phyloP scores from a whole-genome alignment of 2,797 vertebrate genomes.

The Mormyrus proboscirostris region DNA sequence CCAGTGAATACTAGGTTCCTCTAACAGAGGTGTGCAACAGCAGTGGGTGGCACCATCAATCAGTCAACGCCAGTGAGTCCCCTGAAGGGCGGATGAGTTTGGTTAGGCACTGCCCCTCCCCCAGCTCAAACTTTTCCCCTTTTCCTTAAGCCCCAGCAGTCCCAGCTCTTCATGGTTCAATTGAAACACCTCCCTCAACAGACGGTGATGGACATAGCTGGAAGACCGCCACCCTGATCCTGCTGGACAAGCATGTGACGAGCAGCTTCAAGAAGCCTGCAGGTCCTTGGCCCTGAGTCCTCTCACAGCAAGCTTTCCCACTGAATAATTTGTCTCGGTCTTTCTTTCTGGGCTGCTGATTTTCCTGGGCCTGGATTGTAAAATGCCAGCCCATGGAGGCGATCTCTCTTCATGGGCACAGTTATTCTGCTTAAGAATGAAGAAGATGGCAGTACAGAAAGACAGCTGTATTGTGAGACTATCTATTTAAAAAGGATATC shows the following conservation, averaged over 20 bases:
- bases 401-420: neutral
- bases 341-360: neutral
- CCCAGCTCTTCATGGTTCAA: conserved; percentile 24
- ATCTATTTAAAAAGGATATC: neutral
- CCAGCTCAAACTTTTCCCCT: neutral
- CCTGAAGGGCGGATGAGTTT: neutral
- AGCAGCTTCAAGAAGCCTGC: neutral
- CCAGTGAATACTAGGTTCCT: conserved; percentile 47
- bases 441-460: neutral
- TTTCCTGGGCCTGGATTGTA: neutral
- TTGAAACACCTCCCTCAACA: neutral
- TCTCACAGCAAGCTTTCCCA: neutral
- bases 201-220: neutral
- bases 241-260: neutral
- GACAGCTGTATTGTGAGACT: neutral
- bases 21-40: conserved; percentile 63
- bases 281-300: neutral
- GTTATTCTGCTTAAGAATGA: neutral
- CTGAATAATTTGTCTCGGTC: neutral
- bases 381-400: neutral
- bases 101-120: conserved; percentile 27
- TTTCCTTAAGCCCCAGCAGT: conserved; percentile 6
- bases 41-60: conserved; percentile 24
- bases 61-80: neutral
- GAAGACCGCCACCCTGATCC: neutral